These are phyloP conservation scores for Aphidius gifuensis DNA, from an alignment of 1,140 invertebrate species.

Conservation along the genomic window DNA sequence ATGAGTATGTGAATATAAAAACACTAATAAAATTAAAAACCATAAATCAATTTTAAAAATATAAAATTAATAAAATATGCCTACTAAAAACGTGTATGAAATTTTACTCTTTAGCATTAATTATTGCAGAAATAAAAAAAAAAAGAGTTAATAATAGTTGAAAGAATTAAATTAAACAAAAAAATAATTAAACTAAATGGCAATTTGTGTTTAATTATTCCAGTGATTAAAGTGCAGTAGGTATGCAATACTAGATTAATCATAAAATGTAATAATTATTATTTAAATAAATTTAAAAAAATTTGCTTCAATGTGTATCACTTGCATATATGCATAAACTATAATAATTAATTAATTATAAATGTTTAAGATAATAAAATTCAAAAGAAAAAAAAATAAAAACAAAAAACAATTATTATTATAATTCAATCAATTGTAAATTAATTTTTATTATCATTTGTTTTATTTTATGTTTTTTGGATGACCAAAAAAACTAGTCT, in stretches of 20 bases:
- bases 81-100: slow-evolving; percentile 17
- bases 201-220: slow-evolving; percentile 2
- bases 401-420: slow-evolving; percentile 14
- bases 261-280: slow-evolving; percentile 19
- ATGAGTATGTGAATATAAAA: slow-evolving; percentile 9
- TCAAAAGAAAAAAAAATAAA: background rate
- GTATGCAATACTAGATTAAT: slow-evolving; percentile 42
- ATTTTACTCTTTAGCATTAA: slow-evolving; percentile 25
- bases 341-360: slow-evolving; percentile 14
- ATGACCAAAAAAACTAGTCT: slow-evolving; percentile 28
- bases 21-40: no score
- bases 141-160: background rate
- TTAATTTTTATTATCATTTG: slow-evolving; percentile 4
- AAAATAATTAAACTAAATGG: background rate
- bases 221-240: slow-evolving; percentile 28
- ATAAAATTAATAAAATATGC: no score
- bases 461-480: slow-evolving; percentile 21
- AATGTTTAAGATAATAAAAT: background rate
- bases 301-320: slow-evolving; percentile 35
- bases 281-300: slow-evolving; percentile 33
- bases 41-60: no score
- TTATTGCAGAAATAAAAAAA: no score
- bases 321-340: slow-evolving; percentile 16
- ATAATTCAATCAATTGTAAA: slow-evolving; percentile 1
- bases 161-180: background rate